Percentiles rank a stretch among this genome's conserved stretches.
Conservation (phyloP, 1,140 invertebrate genomes). For the Uloborus diversus region DNA sequence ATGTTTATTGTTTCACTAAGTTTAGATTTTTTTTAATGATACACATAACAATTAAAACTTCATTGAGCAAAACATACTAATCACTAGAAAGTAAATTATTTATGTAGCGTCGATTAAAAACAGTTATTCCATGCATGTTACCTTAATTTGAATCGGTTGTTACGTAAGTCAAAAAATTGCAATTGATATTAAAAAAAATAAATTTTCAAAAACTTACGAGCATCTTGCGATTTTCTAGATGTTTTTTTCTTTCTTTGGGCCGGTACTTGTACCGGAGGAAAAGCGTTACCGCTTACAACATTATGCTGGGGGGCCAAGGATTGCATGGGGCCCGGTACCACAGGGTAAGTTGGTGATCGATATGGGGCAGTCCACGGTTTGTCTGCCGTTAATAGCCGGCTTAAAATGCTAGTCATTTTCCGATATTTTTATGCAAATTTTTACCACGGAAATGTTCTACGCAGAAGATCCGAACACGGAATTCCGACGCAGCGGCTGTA, state of each 20-base stretch:
- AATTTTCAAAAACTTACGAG: constrained; percentile 44
- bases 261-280: constrained; percentile 30
- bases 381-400: constrained; percentile 38
- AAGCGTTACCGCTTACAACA: constrained; percentile 41
- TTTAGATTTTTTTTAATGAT: no score
- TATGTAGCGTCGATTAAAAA: no score
- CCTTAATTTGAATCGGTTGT: no score
- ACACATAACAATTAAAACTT: no score
- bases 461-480: not conserved
- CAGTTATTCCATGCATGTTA: no score
- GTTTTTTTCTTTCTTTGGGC: constrained; percentile 10
- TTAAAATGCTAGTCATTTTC: constrained; percentile 51
- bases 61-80: no score
- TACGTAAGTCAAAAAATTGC: no score
- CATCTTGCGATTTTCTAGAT: constrained; percentile 32
- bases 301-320: constrained; percentile 14
- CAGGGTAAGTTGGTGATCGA: not conserved
- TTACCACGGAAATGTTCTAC: not conserved
- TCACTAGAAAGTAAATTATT: no score
- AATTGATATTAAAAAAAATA: no score
- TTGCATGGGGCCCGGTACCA: not conserved
- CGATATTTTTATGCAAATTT: not conserved
- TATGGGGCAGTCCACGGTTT: constrained; percentile 39
- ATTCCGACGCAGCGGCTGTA: constrained; percentile 2
- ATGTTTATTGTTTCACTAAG: no score